Conservation (phyloP, 2,113 vertebrate genomes). For the Ophiodon elongatus region DNA sequence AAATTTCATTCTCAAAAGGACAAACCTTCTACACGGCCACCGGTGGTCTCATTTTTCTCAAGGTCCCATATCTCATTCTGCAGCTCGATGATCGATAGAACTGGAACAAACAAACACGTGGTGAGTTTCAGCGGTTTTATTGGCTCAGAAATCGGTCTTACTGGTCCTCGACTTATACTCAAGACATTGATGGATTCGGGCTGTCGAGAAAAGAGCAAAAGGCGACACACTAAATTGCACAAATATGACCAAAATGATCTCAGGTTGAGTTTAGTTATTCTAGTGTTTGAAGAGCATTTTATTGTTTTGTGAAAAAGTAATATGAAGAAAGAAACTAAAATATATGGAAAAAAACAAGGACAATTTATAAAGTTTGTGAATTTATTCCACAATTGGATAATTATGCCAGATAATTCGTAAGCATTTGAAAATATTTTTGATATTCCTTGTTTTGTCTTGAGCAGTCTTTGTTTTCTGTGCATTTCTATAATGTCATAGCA, state of each 20-base stretch:
- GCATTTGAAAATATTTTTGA: too few relatives aligned
- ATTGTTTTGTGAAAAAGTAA: too few relatives aligned
- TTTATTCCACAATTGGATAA: too few relatives aligned
- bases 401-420: too few relatives aligned
- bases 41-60: not conserved
- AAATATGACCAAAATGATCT: not conserved
- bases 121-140: not conserved
- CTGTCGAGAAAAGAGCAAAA: too few relatives aligned
- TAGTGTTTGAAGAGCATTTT: not conserved
- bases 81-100: constrained; percentile 45
- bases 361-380: too few relatives aligned
- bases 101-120: constrained; percentile 45
- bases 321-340: too few relatives aligned
- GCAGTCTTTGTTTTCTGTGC: too few relatives aligned
- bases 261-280: not conserved
- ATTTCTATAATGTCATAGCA: too few relatives aligned
- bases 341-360: too few relatives aligned
- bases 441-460: too few relatives aligned
- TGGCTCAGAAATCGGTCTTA: not conserved
- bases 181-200: not conserved
- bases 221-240: not conserved
- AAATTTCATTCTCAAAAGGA: not conserved
- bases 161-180: not conserved
- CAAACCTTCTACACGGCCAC: not conserved
- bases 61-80: constrained; percentile 33